Evolutionary conservation across 2,888 invertebrate species (phyloP).

Genomic region (Boloria euphrosyne): DNA sequence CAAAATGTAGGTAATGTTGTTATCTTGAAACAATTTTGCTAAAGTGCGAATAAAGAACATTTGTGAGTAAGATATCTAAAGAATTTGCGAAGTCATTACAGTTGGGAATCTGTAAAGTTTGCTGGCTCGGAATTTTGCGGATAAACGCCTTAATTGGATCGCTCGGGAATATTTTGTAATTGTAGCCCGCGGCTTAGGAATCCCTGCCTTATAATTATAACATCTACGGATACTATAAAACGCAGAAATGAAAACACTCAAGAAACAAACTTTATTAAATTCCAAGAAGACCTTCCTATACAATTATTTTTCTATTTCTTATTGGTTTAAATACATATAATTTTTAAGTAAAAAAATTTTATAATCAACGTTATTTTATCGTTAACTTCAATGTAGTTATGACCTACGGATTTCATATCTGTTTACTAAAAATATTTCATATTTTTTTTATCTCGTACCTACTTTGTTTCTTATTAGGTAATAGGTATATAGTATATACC

Average conservation of each 20-base stretch:
- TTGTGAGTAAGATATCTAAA: conserved; percentile 61
- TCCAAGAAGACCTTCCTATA: too few relatives aligned
- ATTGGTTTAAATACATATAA: too few relatives aligned
- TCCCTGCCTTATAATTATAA: conserved; percentile 40
- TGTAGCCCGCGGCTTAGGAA: conserved; percentile 55
- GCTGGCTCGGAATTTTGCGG: conserved; percentile 75
- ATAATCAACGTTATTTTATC: too few relatives aligned
- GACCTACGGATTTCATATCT: too few relatives aligned
- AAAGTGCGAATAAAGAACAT: conserved; percentile 55
- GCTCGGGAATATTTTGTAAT: conserved; percentile 76
- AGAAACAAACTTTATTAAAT: background rate
- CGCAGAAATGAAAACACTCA: conserved; percentile 1
- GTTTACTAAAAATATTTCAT: too few relatives aligned
- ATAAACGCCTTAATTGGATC: conserved; percentile 80
- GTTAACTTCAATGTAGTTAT: too few relatives aligned
- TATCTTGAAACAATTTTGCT: conserved; percentile 26
- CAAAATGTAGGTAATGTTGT: background rate
- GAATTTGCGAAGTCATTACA: conserved; percentile 56
- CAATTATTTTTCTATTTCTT: too few relatives aligned
- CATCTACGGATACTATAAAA: conserved; percentile 16
- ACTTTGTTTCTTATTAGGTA: too few relatives aligned
- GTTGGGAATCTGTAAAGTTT: conserved; percentile 65
- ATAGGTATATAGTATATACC: too few relatives aligned
- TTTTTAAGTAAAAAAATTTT: too few relatives aligned
- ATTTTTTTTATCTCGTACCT: too few relatives aligned